Percentiles rank a stretch among this genome's conserved stretches.
These are phyloP conservation scores for Gobio occitaniae DNA, from an alignment of 2,797 vertebrate genomes.

Conservation along the genomic window DNA sequence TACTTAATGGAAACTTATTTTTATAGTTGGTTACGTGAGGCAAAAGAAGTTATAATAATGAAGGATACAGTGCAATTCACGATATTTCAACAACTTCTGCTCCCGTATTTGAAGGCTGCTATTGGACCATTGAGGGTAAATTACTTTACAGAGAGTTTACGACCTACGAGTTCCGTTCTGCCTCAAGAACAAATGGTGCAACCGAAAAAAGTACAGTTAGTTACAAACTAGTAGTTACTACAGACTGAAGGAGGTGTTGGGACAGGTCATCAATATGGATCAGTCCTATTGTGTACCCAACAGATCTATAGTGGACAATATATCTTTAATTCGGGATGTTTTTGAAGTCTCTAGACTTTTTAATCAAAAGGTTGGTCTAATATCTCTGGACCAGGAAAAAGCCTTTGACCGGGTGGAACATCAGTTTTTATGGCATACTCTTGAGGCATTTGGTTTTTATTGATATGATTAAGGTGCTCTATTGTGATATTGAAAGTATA, in stretches of 20 bases:
- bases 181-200: too few species aligned
- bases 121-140: too few species aligned
- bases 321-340: not conserved
- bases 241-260: not conserved
- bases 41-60: too few species aligned
- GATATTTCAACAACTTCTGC: too few species aligned
- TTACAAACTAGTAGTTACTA: too few species aligned
- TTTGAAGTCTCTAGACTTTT: not conserved
- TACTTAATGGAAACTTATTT: too few species aligned
- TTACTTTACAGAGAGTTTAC: too few species aligned
- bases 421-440: not conserved
- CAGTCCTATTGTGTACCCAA: slow-evolving; percentile 25
- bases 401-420: not conserved
- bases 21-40: too few species aligned
- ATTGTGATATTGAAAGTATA: not conserved
- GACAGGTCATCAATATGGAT: not conserved
- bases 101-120: too few species aligned
- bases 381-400: not conserved
- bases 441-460: not conserved
- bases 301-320: slow-evolving; percentile 1
- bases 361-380: not conserved
- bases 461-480: not conserved
- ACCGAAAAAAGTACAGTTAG: too few species aligned
- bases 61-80: too few species aligned
- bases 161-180: too few species aligned